Percentiles rank a stretch among this genome's conserved stretches.
Evolutionary conservation across 2,113 vertebrate species (phyloP).

Genomic region (Entomyzon cyanotis): DNA sequence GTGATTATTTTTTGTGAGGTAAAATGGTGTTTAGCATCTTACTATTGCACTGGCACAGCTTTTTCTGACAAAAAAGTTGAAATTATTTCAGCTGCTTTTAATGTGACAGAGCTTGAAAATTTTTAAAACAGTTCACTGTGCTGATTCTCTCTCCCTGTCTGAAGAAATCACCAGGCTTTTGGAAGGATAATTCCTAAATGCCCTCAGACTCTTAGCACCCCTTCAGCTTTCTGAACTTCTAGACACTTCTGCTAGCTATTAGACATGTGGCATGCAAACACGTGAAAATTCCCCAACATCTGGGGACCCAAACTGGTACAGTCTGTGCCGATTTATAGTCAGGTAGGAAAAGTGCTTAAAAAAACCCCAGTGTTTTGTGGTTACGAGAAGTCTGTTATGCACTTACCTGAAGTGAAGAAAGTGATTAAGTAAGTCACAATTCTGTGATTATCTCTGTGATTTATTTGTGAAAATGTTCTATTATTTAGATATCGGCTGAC

Average conservation of each 20-base stretch:
- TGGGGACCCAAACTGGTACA: neutral
- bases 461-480: neutral
- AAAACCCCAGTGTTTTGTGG: neutral
- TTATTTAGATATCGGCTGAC: slow-evolving; percentile 92
- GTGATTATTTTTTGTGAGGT: neutral
- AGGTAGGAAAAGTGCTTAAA: neutral
- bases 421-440: neutral
- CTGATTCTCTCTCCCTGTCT: neutral
- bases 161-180: neutral
- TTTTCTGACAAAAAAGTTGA: neutral
- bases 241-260: neutral
- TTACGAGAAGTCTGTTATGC: slow-evolving; percentile 20
- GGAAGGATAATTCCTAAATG: neutral
- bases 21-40: neutral
- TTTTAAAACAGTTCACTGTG: neutral
- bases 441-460: neutral
- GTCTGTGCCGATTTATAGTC: neutral
- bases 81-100: neutral
- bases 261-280: neutral
- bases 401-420: slow-evolving; percentile 12
- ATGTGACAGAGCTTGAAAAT: neutral
- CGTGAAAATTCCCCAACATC: neutral
- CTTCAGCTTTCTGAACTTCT: neutral
- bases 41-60: neutral
- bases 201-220: neutral